Conservation (phyloP, 2,888 invertebrate species). For the Cyaniris semiargus region DNA sequence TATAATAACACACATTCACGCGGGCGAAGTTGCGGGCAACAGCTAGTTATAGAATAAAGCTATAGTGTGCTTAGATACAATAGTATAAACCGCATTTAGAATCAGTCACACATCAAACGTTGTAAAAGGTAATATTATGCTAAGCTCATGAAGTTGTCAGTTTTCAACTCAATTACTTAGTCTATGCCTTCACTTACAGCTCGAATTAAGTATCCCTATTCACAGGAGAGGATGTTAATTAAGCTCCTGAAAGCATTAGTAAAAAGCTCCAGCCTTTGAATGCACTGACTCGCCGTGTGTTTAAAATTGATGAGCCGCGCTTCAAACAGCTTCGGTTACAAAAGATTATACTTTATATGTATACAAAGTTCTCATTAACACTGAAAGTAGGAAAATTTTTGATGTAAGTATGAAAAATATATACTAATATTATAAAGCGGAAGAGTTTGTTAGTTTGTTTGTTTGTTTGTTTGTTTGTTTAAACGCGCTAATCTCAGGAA, state of each 20-base stretch:
- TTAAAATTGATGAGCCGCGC: conserved; percentile 58
- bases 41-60: too few relatives aligned
- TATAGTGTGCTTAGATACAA: neutral
- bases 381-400: neutral
- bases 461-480: too few relatives aligned
- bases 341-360: conserved; percentile 8
- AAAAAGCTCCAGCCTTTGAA: conserved; percentile 67
- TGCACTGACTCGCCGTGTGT: conserved; percentile 50
- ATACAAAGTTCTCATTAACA: conserved; percentile 8
- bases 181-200: conserved; percentile 48
- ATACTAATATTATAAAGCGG: too few relatives aligned
- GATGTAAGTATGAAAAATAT: neutral
- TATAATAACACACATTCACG: too few relatives aligned
- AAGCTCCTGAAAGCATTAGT: conserved; percentile 71
- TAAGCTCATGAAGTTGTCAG: conserved; percentile 34
- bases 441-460: too few relatives aligned
- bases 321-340: conserved; percentile 36
- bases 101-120: conserved; percentile 11
- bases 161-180: conserved; percentile 44
- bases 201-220: conserved; percentile 66
- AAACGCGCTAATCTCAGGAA: too few relatives aligned
- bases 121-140: neutral
- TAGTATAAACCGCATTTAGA: neutral
- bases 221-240: conserved; percentile 72
- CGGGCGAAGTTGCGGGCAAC: too few relatives aligned